Base-by-base conservation (phyloP, 2,113 vertebrate species). In the Seriola quinqueradiata region DNA sequence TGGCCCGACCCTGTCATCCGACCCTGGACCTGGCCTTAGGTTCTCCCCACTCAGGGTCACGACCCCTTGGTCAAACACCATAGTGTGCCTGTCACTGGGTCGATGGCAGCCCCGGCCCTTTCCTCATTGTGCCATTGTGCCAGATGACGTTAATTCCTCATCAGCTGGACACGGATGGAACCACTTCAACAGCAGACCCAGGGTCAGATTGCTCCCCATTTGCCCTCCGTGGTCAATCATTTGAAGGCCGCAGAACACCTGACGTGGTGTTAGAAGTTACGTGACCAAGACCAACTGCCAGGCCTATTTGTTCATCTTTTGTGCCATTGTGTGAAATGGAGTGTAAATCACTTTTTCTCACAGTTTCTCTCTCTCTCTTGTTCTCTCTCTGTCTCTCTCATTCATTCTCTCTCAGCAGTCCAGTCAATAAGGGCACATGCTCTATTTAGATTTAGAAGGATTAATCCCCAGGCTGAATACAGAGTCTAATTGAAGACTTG, bases 121-220 rank as follows among this genome's bases (percentile, higher is more conserved):
- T 52, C 58, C 84, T 79, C 72, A 71, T 78, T 78, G 66, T 65
- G 28, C 84, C 77, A 80, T 92, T 92, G 87, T 92, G 72, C 65
- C 78, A 65, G 76, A 69, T 89, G 86, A 91, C 67, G 77, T 90
- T 93, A 90, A 92, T 87, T 83, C 85, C 86, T 91, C 91, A 87
- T 92, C 85, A 81, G 81, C 87, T 69, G 71, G 72, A 74, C 77
- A 7, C 12, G 14, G 63, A 88, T 55, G 78, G 61, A 67, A 66
- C 70, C 79, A 80, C 87, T 84, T 78, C 66, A 86, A 59, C 86
- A 59, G 54, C 70, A 76, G 59, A 71, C 48, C 75, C 69, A 0
- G 77, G 68, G 77, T 90, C 83, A 83, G 78, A 78, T 82, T 77
- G 59, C 72, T 68, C 58, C 57, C 64, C 14, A 7, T 46, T 76